A percentile compares a stretch with the other conserved stretches of the same genome.
phyloP scores from a whole-genome alignment of 2,888 invertebrate genomes.

The Folsomia manolachei region DNA sequence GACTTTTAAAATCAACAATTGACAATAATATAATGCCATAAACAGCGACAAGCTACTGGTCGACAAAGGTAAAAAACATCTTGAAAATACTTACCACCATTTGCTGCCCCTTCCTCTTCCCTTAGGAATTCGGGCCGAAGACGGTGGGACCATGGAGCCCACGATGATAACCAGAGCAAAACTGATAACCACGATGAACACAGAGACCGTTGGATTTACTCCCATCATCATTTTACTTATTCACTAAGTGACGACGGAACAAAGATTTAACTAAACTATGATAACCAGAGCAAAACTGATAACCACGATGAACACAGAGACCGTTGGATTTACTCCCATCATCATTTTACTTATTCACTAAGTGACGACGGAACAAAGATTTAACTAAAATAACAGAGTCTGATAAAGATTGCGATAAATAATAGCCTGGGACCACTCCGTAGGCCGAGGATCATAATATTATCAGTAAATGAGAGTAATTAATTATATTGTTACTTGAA shows the following conservation, averaged over 20 bases:
- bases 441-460: constrained; percentile 19
- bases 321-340: constrained; percentile 45
- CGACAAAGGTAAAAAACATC: constrained; percentile 21
- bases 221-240: constrained; percentile 25
- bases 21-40: too few species aligned
- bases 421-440: constrained; percentile 11
- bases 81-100: constrained; percentile 76
- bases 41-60: too few species aligned
- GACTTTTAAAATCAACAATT: too few species aligned
- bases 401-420: constrained; percentile 13
- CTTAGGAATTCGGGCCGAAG: constrained; percentile 52
- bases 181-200: constrained; percentile 46
- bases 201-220: constrained; percentile 47
- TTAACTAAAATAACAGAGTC: neutral
- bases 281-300: constrained; percentile 47
- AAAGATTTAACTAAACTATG: constrained; percentile 28
- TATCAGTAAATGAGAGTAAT: too few species aligned
- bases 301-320: constrained; percentile 47
- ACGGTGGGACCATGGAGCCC: constrained; percentile 50
- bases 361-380: neutral
- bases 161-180: constrained; percentile 47
- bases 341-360: neutral
- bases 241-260: neutral
- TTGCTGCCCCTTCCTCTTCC: constrained; percentile 81
- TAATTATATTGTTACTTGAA: too few species aligned